Evolutionary conservation across 92 coral and sea anemone species (phyloP).

Genomic region (Epizoanthus rinbou): DNA sequence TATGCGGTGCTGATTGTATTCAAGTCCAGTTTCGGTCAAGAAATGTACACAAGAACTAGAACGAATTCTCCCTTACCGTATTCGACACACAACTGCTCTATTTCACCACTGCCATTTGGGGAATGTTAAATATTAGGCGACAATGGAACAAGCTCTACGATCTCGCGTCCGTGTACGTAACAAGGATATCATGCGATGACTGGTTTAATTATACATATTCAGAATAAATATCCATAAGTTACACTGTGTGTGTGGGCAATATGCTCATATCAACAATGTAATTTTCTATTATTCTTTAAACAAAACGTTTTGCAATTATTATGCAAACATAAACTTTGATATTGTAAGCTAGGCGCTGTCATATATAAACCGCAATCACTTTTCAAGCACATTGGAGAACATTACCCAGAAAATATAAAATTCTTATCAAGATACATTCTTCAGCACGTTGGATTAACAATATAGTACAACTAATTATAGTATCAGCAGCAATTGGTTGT

Average conservation of each 20-base stretch:
- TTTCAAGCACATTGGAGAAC: background rate
- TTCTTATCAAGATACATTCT: background rate
- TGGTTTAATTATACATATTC: slow-evolving; percentile 23
- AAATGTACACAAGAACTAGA: too few relatives aligned
- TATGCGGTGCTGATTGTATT: too few relatives aligned
- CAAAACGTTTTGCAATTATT: background rate
- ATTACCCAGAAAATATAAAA: background rate
- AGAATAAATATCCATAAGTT: background rate
- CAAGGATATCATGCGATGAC: background rate
- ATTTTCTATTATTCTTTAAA: background rate
- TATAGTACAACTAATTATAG: too few relatives aligned
- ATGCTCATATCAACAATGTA: background rate
- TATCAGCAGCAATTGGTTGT: too few relatives aligned
- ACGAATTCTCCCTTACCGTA: too few relatives aligned
- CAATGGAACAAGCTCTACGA: background rate
- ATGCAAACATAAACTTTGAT: background rate
- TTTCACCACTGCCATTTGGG: too few relatives aligned
- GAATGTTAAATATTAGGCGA: background rate
- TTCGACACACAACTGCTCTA: too few relatives aligned
- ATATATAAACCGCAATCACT: background rate
- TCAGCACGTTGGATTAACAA: too few relatives aligned
- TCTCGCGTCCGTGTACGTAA: too few relatives aligned
- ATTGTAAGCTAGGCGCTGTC: background rate
- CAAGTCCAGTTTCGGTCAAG: too few relatives aligned
- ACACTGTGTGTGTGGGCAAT: slow-evolving; percentile 11